Conservation (phyloP, 2,888 invertebrate genomes). For the Tridacna crocea region DNA sequence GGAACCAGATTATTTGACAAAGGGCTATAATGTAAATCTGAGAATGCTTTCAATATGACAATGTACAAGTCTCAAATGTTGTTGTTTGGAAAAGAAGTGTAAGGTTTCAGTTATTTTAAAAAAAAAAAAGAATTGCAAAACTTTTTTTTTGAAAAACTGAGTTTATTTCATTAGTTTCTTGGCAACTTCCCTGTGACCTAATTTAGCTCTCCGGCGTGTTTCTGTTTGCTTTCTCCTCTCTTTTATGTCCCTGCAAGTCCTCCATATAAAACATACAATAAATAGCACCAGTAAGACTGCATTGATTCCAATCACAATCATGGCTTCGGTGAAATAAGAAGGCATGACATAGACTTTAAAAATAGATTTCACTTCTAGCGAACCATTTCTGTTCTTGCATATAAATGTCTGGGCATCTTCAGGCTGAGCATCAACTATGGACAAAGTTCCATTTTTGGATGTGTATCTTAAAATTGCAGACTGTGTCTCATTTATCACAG, state of each 20-base stretch:
- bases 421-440: slow-evolving; percentile 71
- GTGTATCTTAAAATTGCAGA: slow-evolving; percentile 41
- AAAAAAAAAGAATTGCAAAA: not conserved
- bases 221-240: slow-evolving; percentile 32
- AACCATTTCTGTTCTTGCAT: slow-evolving; percentile 67
- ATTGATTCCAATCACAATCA: slow-evolving; percentile 73
- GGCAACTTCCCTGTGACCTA: slow-evolving; percentile 37
- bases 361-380: slow-evolving; percentile 62
- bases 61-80: no score
- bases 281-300: slow-evolving; percentile 68
- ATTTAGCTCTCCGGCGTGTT: slow-evolving; percentile 33
- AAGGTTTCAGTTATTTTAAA: no score
- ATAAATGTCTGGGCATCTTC: slow-evolving; percentile 79
- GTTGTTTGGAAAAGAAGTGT: no score
- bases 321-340: slow-evolving; percentile 68
- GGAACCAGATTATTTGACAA: no score
- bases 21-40: no score
- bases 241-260: slow-evolving; percentile 36
- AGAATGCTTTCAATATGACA: no score
- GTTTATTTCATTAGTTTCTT: slow-evolving; percentile 14
- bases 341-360: slow-evolving; percentile 72
- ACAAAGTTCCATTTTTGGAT: slow-evolving; percentile 67
- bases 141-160: not conserved
- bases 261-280: slow-evolving; percentile 62
- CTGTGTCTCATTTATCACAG: slow-evolving; percentile 30